phyloP scores from a whole-genome alignment of 2,113 vertebrate genomes.

The Poeciliopsis occidentalis region DNA sequence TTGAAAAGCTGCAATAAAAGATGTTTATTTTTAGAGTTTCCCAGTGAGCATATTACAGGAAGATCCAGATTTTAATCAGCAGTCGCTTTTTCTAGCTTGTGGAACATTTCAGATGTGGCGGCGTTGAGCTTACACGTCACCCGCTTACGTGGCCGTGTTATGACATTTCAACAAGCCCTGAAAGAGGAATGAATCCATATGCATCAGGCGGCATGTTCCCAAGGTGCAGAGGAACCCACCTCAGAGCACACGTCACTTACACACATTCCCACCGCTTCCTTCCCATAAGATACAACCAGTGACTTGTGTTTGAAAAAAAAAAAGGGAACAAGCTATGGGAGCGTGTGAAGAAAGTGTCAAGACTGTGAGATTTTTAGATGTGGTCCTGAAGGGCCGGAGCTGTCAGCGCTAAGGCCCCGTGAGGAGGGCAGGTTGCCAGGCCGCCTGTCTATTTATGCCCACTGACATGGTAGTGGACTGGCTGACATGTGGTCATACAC shows the following conservation, averaged over 20 bases:
- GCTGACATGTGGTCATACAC: constrained; percentile 70
- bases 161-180: constrained; percentile 51
- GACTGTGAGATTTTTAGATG: constrained; percentile 70
- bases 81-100: not conserved
- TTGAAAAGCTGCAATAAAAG: not conserved
- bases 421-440: constrained; percentile 63
- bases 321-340: constrained; percentile 33
- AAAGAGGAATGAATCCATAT: constrained; percentile 31
- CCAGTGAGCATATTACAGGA: not conserved
- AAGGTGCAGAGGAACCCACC: not conserved
- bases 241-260: not conserved
- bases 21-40: not conserved
- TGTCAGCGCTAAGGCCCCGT: constrained; percentile 65
- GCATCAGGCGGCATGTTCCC: not conserved
- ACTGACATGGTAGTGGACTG: constrained; percentile 56
- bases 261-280: not conserved
- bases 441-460: constrained; percentile 69
- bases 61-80: constrained; percentile 12
- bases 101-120: constrained; percentile 9
- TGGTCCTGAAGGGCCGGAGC: constrained; percentile 65
- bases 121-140: not conserved
- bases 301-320: constrained; percentile 16
- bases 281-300: constrained; percentile 35
- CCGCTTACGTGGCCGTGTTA: constrained; percentile 32
- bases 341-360: constrained; percentile 58